Percentiles rank a stretch among this genome's conserved stretches.
Conservation (phyloP, 2,797 vertebrate species). For the Graptemys geographica region DNA sequence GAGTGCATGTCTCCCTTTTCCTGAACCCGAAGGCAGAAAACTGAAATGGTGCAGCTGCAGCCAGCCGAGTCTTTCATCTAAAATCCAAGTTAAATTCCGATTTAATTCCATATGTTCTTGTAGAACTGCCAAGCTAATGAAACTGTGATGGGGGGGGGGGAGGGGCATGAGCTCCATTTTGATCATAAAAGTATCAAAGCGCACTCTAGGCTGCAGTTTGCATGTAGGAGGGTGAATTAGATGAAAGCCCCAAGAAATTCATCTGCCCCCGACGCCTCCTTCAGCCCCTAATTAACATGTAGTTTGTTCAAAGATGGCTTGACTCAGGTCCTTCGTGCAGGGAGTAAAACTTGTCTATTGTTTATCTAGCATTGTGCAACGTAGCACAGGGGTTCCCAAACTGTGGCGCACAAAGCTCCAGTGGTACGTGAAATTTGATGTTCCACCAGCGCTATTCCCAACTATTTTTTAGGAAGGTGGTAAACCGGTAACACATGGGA, state of each 20-base stretch:
- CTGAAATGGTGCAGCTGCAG: not conserved
- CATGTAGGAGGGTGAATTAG: not conserved
- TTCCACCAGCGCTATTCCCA: not conserved
- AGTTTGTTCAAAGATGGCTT: not conserved
- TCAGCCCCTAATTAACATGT: not conserved
- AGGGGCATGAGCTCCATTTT: not conserved
- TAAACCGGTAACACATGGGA: not conserved
- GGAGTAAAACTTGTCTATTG: not conserved
- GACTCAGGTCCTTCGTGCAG: not conserved
- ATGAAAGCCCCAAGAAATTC: not conserved
- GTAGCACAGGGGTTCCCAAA: not conserved
- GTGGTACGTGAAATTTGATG: not conserved
- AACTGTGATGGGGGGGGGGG: not conserved
- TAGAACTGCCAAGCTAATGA: not conserved
- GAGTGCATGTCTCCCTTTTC: rapidly evolving
- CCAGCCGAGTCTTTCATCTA: not conserved
- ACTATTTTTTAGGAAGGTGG: not conserved
- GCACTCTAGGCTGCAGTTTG: not conserved
- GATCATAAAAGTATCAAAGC: not conserved
- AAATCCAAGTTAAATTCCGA: not conserved
- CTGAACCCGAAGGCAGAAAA: not conserved
- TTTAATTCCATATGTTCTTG: not conserved
- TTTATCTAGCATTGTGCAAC: not conserved
- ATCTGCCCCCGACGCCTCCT: not conserved
- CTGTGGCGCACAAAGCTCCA: not conserved